Evolutionary conservation across 2,888 invertebrate species (phyloP).

Genomic region (Gasteruption jaculator): DNA sequence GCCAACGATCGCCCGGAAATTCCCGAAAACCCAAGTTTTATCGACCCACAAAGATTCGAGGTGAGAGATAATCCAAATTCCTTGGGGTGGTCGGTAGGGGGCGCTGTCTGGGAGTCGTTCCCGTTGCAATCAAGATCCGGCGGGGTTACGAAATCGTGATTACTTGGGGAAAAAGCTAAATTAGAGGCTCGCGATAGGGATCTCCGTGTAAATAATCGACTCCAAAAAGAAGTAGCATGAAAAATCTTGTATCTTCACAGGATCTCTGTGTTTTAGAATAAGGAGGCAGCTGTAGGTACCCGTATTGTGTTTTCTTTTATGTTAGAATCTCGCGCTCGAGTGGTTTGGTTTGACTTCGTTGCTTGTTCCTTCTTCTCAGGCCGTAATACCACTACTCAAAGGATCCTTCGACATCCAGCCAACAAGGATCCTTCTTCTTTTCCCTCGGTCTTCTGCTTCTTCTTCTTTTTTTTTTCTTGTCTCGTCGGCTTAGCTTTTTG

Average conservation of each 20-base stretch:
- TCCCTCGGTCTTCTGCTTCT: too few species aligned
- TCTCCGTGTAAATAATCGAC: constrained; percentile 14
- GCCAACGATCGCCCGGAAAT: too few species aligned
- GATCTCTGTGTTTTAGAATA: constrained; percentile 50
- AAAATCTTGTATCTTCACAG: constrained; percentile 37
- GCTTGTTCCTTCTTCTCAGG: constrained; percentile 23
- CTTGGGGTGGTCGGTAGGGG: too few species aligned
- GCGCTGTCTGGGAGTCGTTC: too few species aligned
- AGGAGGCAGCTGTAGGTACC: constrained; percentile 44
- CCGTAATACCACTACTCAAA: constrained; percentile 26
- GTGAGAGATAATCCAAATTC: too few species aligned
- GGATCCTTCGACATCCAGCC: constrained; percentile 26
- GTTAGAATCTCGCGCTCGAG: constrained; percentile 35
- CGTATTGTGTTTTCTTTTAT: constrained; percentile 45
- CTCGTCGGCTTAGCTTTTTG: constrained; percentile 37
- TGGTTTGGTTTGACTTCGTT: constrained; percentile 43
- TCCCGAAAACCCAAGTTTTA: too few species aligned
- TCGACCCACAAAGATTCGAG: too few species aligned
- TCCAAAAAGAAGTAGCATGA: constrained; percentile 17
- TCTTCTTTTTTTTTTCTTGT: too few species aligned
- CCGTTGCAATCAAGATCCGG: too few species aligned
- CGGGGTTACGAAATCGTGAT: too few species aligned
- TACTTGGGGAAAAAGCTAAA: too few species aligned
- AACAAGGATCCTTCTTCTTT: constrained; percentile 30
- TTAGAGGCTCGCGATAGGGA: too few species aligned